phyloP scores from a whole-genome alignment of 2,113 vertebrate genomes.

The Grammomys surdaster region DNA sequence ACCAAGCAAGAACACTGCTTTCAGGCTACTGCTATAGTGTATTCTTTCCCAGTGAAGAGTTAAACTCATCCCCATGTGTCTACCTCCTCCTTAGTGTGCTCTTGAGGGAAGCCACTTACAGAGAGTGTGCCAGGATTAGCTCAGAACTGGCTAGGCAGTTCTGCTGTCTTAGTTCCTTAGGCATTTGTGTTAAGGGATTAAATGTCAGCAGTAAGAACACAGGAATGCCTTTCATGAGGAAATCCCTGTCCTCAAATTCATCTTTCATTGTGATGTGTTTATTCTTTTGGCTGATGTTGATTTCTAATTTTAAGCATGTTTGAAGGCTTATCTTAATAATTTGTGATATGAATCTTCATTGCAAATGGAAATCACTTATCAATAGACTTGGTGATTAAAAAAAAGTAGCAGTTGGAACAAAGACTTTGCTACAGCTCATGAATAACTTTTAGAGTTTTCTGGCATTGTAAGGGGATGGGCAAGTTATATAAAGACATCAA shows the following conservation, averaged over 20 bases:
- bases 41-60: background rate
- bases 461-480: background rate
- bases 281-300: background rate
- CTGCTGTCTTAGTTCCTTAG: background rate
- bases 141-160: background rate
- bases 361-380: constrained; percentile 35
- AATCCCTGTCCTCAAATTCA: background rate
- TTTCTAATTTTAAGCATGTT: constrained; percentile 56
- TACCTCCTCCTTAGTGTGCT: background rate
- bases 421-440: background rate
- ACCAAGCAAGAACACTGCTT: background rate
- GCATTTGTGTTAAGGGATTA: constrained; percentile 10
- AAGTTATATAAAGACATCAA: background rate
- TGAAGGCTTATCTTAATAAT: constrained; percentile 27
- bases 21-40: background rate
- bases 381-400: constrained; percentile 5
- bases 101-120: background rate
- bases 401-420: constrained; percentile 19
- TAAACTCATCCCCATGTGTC: background rate
- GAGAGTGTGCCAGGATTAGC: background rate
- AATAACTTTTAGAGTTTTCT: constrained; percentile 25
- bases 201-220: background rate
- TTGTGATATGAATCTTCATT: constrained; percentile 32
- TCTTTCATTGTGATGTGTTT: background rate
- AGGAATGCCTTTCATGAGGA: constrained; percentile 31